Conservation (phyloP, 2,797 vertebrate genomes). For the Aselliscus stoliczkanus region DNA sequence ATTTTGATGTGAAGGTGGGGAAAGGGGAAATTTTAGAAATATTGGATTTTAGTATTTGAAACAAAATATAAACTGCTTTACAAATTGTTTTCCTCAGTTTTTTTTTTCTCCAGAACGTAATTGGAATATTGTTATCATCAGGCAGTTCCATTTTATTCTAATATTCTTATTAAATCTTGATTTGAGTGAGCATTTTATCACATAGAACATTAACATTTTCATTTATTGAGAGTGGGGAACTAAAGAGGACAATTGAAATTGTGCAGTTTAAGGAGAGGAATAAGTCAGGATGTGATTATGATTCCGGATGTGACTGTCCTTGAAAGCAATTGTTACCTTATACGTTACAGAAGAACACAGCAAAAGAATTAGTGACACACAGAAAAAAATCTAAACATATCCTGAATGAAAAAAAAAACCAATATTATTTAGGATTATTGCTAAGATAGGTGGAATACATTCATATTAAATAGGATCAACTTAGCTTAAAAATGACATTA, state of each 20-base stretch:
- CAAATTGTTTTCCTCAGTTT: background rate
- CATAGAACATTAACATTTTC: background rate
- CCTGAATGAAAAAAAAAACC: background rate
- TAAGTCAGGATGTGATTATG: background rate
- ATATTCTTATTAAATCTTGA: background rate
- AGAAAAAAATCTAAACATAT: background rate
- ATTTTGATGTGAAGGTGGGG: background rate
- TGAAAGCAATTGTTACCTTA: background rate
- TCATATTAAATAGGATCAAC: background rate
- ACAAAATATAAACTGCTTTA: background rate
- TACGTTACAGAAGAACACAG: background rate
- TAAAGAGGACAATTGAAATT: background rate
- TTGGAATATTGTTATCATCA: background rate
- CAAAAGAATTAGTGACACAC: background rate
- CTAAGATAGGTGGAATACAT: background rate
- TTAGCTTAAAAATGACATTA: background rate
- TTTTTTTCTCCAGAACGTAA: background rate
- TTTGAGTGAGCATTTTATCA: background rate
- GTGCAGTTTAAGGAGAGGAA: background rate
- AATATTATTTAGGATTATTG: constrained; percentile 16
- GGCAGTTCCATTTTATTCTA: background rate
- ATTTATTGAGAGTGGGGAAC: background rate
- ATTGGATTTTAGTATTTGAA: background rate
- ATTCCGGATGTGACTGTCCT: background rate
- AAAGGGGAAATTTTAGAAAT: background rate